A percentile compares a stretch with the other conserved stretches of the same genome.
phyloP scores from a whole-genome alignment of 2,797 vertebrate species.

The Menidia menidia region DNA sequence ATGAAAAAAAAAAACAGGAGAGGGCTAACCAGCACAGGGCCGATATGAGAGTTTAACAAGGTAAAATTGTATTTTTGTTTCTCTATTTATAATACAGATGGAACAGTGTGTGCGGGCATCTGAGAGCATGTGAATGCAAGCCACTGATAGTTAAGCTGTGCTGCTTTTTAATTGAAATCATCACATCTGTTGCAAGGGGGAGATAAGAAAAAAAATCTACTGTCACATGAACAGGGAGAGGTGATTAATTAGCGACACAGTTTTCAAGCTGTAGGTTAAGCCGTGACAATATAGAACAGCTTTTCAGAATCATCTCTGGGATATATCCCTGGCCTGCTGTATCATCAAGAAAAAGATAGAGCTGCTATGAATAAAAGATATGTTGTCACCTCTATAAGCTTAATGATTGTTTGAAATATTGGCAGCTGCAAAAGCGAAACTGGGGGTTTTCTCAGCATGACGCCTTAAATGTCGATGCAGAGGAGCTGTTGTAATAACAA shows the following conservation, averaged over 20 bases:
- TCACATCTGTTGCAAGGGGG: slow-evolving; percentile 72
- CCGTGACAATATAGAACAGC: slow-evolving; percentile 76
- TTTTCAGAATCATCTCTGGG: slow-evolving; percentile 66
- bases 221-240: slow-evolving; percentile 60
- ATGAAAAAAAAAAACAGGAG: too few relatives aligned
- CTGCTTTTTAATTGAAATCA: slow-evolving; percentile 74
- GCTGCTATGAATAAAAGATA: slow-evolving; percentile 78
- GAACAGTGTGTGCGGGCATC: slow-evolving; percentile 13
- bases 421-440: slow-evolving; percentile 20
- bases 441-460: slow-evolving; percentile 40
- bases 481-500: slow-evolving; percentile 55
- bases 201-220: slow-evolving; percentile 32
- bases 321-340: slow-evolving; percentile 39
- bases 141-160: slow-evolving; percentile 58
- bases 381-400: slow-evolving; percentile 41
- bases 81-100: not conserved
- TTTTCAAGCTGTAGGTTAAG: slow-evolving; percentile 79
- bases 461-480: slow-evolving; percentile 43
- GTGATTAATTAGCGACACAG: slow-evolving; percentile 75
- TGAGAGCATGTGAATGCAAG: slow-evolving; percentile 25
- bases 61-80: not conserved
- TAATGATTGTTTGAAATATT: slow-evolving; percentile 39
- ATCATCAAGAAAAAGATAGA: slow-evolving; percentile 24
- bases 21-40: not conserved
- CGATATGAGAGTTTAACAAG: not conserved